Conservation (phyloP, 2,888 invertebrate genomes). For the Eupithecia pulchellata region DNA sequence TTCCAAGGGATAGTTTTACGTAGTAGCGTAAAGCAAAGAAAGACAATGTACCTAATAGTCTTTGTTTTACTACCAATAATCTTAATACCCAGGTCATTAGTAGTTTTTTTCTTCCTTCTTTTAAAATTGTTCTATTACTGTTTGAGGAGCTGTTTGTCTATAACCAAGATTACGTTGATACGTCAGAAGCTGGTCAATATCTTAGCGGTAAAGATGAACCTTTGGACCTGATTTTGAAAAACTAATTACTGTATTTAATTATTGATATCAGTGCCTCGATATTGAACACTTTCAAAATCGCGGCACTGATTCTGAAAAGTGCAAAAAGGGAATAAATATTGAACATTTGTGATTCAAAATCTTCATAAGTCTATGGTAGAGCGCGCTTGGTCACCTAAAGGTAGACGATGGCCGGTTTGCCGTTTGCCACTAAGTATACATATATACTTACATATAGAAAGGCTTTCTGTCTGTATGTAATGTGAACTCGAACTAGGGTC, state of each 20-base stretch:
- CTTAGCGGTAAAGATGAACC: background rate
- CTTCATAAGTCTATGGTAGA: conserved; percentile 60
- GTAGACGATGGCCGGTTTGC: conserved; percentile 67
- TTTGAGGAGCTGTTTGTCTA: no score
- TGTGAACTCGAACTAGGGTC: conserved; percentile 53
- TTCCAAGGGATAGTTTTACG: conserved; percentile 5
- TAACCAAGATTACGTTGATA: background rate
- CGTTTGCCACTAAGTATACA: conserved; percentile 55
- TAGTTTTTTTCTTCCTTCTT: background rate
- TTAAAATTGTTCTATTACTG: background rate
- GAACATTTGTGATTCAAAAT: background rate
- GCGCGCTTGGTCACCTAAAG: conserved; percentile 64
- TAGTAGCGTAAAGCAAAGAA: background rate
- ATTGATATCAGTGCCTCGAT: no score
- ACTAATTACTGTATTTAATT: no score
- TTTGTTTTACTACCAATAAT: background rate
- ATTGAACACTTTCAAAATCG: no score
- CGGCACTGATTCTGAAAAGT: background rate
- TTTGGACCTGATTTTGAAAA: background rate
- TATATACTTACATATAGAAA: conserved; percentile 52
- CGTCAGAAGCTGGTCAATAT: background rate
- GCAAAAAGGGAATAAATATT: background rate
- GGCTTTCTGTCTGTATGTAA: conserved; percentile 60
- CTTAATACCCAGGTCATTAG: background rate
- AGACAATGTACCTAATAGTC: background rate